Conservation (phyloP, 2,113 vertebrate genomes). For the Callopanchax toddi region DNA sequence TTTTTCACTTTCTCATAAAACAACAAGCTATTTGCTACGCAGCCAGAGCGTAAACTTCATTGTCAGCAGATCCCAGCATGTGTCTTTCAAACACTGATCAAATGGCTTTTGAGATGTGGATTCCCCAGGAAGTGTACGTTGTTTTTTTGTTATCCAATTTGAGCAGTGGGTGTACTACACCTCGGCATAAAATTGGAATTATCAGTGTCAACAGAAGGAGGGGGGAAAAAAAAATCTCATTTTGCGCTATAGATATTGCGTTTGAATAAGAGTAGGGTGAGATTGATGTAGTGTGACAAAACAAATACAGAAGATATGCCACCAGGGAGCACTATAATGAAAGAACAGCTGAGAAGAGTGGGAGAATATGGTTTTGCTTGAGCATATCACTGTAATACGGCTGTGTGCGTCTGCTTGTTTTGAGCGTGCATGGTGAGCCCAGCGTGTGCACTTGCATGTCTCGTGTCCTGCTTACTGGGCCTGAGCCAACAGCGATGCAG, state of each 20-base stretch:
- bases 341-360: conserved; percentile 34
- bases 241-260: conserved; percentile 8
- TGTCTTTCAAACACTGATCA: conserved; percentile 65
- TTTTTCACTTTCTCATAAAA: conserved; percentile 60
- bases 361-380: conserved; percentile 31
- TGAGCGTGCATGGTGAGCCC: conserved; percentile 11
- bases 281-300: conserved; percentile 57
- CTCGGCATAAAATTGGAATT: conserved; percentile 54
- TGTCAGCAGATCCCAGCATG: conserved; percentile 63
- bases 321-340: conserved; percentile 66
- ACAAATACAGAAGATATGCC: conserved; percentile 55
- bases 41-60: conserved; percentile 62
- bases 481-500: conserved; percentile 42
- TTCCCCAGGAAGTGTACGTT: conserved; percentile 53
- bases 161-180: conserved; percentile 38
- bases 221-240: conserved; percentile 14
- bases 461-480: conserved; percentile 26
- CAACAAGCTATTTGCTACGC: conserved; percentile 66
- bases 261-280: conserved; percentile 33
- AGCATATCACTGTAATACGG: conserved; percentile 14
- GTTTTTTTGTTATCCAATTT: conserved; percentile 58
- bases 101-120: conserved; percentile 57
- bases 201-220: conserved; percentile 35
- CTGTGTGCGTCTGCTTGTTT: conserved; percentile 8
- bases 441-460: conserved; percentile 20